Percentiles rank a stretch among this genome's conserved stretches.
Evolutionary conservation across 2,888 invertebrate species (phyloP).

Genomic region (Euzophera pinguis): DNA sequence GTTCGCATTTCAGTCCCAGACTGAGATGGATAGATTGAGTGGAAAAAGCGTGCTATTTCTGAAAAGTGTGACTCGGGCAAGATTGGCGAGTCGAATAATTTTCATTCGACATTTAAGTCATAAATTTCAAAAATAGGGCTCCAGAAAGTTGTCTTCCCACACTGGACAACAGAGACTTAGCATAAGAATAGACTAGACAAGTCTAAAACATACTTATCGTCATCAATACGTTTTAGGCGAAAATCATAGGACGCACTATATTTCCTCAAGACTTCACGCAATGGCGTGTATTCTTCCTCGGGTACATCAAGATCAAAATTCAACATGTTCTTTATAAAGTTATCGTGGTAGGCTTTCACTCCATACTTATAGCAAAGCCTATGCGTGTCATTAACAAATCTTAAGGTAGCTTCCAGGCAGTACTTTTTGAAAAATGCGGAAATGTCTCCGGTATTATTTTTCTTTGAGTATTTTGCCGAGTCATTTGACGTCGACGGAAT

Average conservation of each 20-base stretch:
- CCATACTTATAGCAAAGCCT: slow-evolving; percentile 31
- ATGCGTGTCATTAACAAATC: slow-evolving; percentile 40
- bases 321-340: slow-evolving; percentile 25
- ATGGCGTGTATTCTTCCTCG: slow-evolving; percentile 25
- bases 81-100: no score
- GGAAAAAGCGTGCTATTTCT: no score
- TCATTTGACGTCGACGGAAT: neutral
- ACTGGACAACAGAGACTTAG: no score
- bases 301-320: slow-evolving; percentile 26
- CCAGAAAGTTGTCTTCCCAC: no score
- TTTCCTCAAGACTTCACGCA: slow-evolving; percentile 36
- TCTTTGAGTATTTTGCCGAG: neutral
- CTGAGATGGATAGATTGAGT: no score
- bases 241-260: slow-evolving; percentile 24
- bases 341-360: slow-evolving; percentile 26
- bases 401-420: slow-evolving; percentile 33
- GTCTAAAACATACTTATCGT: neutral
- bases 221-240: neutral
- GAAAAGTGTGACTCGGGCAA: no score
- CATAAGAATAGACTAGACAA: neutral
- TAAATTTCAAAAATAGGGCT: no score
- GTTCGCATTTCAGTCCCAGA: no score
- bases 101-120: no score
- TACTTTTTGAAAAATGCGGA: slow-evolving; percentile 28
- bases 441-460: neutral